These are phyloP conservation scores for Campylomormyrus tamandua DNA, from an alignment of 2,113 vertebrate genomes.

Conservation along the genomic window DNA sequence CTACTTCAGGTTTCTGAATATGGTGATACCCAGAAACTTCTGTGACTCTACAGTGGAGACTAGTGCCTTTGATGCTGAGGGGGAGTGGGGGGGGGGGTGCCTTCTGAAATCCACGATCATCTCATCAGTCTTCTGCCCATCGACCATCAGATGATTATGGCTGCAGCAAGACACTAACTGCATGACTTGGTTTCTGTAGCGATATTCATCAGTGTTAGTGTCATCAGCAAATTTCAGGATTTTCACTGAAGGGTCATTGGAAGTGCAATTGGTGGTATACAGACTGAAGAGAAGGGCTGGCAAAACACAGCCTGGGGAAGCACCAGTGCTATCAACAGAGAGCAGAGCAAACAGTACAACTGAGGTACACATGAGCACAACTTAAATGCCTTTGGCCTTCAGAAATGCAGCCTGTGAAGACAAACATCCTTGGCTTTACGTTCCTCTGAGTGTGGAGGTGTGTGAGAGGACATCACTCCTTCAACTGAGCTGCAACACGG, in stretches of 20 bases:
- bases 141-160: neutral
- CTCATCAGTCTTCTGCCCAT: neutral
- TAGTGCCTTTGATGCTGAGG: too few relatives aligned
- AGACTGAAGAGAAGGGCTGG: neutral
- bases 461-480: neutral
- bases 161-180: neutral
- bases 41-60: too few relatives aligned
- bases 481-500: neutral
- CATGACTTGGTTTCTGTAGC: neutral
- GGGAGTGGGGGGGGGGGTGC: too few relatives aligned
- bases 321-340: neutral
- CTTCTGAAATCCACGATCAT: too few relatives aligned
- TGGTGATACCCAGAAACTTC: neutral
- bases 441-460: neutral
- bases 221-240: neutral
- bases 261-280: neutral
- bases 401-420: neutral
- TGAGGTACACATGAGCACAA: neutral
- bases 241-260: neutral
- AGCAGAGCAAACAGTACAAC: too few relatives aligned
- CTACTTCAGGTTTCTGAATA: neutral
- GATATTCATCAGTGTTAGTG: neutral
- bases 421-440: neutral
- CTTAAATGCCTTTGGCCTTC: neutral
- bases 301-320: neutral